Conservation (phyloP, 2,888 invertebrate species). For the Eupithecia insigniata region DNA sequence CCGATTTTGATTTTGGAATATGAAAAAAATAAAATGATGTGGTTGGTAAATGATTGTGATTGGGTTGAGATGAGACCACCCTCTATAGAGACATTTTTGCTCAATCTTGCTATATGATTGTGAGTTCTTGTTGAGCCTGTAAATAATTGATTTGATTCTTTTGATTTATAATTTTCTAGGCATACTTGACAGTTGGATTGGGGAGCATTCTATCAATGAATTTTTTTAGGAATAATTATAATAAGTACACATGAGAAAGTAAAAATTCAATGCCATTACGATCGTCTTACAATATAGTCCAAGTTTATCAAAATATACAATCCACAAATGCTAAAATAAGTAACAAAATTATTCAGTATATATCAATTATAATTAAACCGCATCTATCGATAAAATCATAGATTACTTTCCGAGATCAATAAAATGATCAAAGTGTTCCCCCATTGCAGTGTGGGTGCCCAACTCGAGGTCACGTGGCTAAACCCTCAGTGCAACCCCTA, state of each 20-base stretch:
- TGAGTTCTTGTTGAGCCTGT: neutral
- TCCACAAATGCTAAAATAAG: too few relatives aligned
- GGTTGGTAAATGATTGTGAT: slow-evolving; percentile 36
- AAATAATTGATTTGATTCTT: neutral
- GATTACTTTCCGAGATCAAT: slow-evolving; percentile 74
- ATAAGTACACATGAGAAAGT: neutral
- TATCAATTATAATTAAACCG: neutral
- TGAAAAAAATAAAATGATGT: slow-evolving; percentile 32
- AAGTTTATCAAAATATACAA: neutral
- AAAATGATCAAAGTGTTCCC: slow-evolving; percentile 72
- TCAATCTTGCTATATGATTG: neutral
- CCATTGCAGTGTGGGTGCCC: slow-evolving; percentile 61
- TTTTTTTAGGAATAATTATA: neutral
- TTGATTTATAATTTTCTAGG: neutral
- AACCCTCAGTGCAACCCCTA: slow-evolving; percentile 76
- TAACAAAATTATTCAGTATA: neutral
- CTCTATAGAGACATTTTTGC: slow-evolving; percentile 31
- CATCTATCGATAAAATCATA: slow-evolving; percentile 52
- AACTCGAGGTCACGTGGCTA: slow-evolving; percentile 71
- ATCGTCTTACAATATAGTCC: neutral
- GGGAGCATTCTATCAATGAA: neutral
- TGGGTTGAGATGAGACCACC: slow-evolving; percentile 40
- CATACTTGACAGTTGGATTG: neutral
- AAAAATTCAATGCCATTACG: neutral
- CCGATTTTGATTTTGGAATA: slow-evolving; percentile 51